Conservation (phyloP, 2,797 vertebrate genomes). For the Ciconia nigra region DNA sequence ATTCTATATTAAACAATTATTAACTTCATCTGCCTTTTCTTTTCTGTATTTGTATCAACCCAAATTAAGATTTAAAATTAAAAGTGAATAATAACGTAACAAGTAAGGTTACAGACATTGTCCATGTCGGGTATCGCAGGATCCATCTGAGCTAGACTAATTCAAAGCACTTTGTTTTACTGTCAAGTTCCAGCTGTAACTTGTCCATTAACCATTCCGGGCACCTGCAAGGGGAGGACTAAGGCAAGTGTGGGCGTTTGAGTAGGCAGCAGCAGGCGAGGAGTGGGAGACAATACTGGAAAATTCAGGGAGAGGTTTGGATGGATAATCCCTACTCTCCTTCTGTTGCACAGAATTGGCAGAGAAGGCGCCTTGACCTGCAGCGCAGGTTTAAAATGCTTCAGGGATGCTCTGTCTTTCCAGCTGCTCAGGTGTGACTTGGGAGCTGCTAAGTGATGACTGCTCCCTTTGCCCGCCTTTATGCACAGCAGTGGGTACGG, state of each 20-base stretch:
- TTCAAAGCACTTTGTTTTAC: background rate
- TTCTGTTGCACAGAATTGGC: background rate
- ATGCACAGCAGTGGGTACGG: background rate
- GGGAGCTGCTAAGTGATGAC: background rate
- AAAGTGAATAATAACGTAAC: background rate
- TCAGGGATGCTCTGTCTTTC: background rate
- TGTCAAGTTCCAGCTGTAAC: background rate
- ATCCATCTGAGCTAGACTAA: background rate
- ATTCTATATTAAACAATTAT: background rate
- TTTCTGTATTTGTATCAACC: background rate
- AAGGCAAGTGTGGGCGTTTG: accelerated
- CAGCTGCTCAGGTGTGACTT: background rate
- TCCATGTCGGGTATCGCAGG: background rate
- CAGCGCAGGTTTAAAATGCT: background rate
- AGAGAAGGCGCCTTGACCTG: background rate
- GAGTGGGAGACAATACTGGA: background rate
- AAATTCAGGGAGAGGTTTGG: background rate
- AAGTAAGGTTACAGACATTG: background rate
- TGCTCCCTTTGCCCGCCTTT: background rate
- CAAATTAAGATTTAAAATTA: background rate
- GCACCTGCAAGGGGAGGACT: background rate
- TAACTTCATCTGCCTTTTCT: background rate
- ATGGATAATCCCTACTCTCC: background rate
- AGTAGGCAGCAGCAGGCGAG: background rate
- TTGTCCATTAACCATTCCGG: background rate